Evolutionary conservation across 2,888 invertebrate species (phyloP).

Genomic region (Morpho deidamia): DNA sequence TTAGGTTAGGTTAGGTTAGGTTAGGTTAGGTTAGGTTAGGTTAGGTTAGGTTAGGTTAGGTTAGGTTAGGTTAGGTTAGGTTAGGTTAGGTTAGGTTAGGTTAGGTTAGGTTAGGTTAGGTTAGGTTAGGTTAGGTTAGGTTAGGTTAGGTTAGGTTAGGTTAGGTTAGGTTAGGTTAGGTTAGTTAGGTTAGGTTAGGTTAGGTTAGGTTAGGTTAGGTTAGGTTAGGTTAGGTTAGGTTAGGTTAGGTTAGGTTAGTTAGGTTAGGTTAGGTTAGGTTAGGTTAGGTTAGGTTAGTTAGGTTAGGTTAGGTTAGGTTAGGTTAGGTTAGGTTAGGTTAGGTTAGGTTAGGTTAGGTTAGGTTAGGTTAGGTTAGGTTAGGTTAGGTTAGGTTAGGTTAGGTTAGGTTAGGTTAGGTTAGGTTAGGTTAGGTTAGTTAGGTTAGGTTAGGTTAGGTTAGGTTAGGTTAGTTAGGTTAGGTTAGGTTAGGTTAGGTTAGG

Average conservation of each 20-base stretch:
- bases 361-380: neutral
- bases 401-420: neutral
- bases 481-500: neutral
- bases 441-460: neutral
- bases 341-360: slow-evolving; percentile 12
- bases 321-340: slow-evolving; percentile 24
- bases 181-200: neutral
- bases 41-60: slow-evolving; percentile 16
- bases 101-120: slow-evolving; percentile 11
- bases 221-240: neutral
- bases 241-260: neutral
- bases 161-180: no score
- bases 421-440: neutral
- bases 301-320: slow-evolving; percentile 8
- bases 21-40: slow-evolving; percentile 21
- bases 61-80: slow-evolving; percentile 23
- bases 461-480: no score
- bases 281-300: neutral
- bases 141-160: neutral
- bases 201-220: neutral
- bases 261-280: slow-evolving; percentile 2
- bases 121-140: neutral
- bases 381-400: neutral
- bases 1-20: slow-evolving; percentile 15
- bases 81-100: slow-evolving; percentile 12